Percentiles rank a stretch among this genome's conserved stretches.
These are phyloP conservation scores for Trilocha varians DNA, from an alignment of 2,888 invertebrate species.

Conservation along the genomic window DNA sequence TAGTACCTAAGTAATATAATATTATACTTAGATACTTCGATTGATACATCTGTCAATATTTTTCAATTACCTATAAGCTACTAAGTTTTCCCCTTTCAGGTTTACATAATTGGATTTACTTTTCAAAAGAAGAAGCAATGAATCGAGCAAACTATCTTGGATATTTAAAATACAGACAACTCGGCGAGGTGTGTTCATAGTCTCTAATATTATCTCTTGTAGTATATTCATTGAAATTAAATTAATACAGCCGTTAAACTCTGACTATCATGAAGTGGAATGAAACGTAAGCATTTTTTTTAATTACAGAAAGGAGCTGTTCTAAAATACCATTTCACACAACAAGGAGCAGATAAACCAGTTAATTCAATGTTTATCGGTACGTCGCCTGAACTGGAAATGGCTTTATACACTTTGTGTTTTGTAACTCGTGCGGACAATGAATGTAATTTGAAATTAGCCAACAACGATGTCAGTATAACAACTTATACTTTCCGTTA, in stretches of 20 bases:
- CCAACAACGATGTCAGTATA: constrained; percentile 80
- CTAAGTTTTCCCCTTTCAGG: constrained; percentile 59
- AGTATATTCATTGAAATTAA: too few species aligned
- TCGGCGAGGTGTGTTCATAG: constrained; percentile 77
- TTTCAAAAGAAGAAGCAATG: constrained; percentile 81
- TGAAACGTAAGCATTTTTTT: background rate
- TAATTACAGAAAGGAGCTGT: constrained; percentile 81
- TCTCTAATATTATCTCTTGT: background rate
- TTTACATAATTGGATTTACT: constrained; percentile 94
- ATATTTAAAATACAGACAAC: constrained; percentile 79
- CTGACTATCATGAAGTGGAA: background rate
- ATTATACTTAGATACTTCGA: too few species aligned
- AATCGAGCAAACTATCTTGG: constrained; percentile 85
- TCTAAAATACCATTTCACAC: constrained; percentile 80
- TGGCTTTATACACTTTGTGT: constrained; percentile 92
- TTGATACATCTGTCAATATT: background rate
- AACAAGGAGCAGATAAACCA: constrained; percentile 82
- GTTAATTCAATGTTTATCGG: constrained; percentile 86
- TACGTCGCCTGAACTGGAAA: constrained; percentile 92
- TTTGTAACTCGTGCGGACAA: constrained; percentile 83
- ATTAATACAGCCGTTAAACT: too few species aligned
- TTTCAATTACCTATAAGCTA: too few species aligned
- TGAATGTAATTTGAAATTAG: constrained; percentile 82
- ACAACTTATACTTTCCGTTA: constrained; percentile 82
- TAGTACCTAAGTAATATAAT: background rate